Evolutionary conservation across 2,888 invertebrate genomes (phyloP).

Genomic region (Pheosia gnoma): DNA sequence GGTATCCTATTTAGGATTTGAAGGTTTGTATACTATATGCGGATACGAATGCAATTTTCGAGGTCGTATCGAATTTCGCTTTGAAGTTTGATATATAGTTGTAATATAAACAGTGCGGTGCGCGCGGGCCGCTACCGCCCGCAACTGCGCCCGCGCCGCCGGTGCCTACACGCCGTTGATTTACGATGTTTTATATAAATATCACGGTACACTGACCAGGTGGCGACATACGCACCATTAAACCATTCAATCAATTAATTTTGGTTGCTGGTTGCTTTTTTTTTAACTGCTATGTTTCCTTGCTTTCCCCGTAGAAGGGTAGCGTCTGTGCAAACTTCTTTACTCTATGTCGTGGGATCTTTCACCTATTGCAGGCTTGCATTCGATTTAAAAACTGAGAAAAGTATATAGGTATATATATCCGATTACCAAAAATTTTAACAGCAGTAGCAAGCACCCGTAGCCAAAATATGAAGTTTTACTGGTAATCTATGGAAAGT

Average conservation of each 20-base stretch:
- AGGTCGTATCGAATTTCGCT: constrained; percentile 33
- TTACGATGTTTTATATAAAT: constrained; percentile 53
- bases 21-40: too few species aligned
- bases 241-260: constrained; percentile 1
- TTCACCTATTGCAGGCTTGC: too few species aligned
- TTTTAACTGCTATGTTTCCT: background rate
- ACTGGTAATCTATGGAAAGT: too few species aligned
- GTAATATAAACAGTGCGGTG: constrained; percentile 31
- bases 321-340: too few species aligned
- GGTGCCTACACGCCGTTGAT: constrained; percentile 41
- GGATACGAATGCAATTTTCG: constrained; percentile 14
- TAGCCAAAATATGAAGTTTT: too few species aligned
- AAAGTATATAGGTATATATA: too few species aligned
- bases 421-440: too few species aligned
- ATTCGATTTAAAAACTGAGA: too few species aligned
- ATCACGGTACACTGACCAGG: constrained; percentile 39
- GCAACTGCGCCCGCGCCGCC: constrained; percentile 30
- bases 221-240: constrained; percentile 26
- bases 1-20: too few species aligned
- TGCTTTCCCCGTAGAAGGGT: background rate
- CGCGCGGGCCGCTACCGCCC: constrained; percentile 23
- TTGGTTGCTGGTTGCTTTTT: background rate
- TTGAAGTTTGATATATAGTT: constrained; percentile 43
- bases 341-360: too few species aligned
- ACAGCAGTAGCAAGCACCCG: too few species aligned